These are phyloP conservation scores for Lacerta bilineata DNA, from an alignment of 2,797 vertebrate species.

Conservation along the genomic window DNA sequence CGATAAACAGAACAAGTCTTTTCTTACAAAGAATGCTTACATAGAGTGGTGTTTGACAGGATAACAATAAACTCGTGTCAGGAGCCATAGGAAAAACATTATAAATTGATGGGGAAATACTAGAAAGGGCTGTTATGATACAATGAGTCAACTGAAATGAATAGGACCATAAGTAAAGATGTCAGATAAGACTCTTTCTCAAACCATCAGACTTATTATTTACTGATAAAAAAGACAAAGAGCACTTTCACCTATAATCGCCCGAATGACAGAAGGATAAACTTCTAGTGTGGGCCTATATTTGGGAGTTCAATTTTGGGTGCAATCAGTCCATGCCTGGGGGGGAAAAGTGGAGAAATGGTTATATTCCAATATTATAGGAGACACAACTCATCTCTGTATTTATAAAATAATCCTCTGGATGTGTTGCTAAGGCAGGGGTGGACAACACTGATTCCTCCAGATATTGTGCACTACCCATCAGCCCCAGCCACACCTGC, in stretches of 20 bases:
- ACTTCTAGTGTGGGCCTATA: background rate
- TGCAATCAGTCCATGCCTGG: background rate
- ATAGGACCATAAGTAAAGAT: constrained; percentile 12
- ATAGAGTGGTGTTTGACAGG: background rate
- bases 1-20: constrained; percentile 25
- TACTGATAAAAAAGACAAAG: constrained; percentile 17
- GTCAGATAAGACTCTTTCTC: constrained; percentile 25
- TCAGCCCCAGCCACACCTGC: no score
- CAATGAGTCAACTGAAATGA: constrained; percentile 33
- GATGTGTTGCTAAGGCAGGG: background rate
- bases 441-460: no score
- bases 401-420: background rate
- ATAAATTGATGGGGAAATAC: constrained; percentile 33
- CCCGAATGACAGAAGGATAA: constrained; percentile 5
- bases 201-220: constrained; percentile 9
- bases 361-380: constrained; percentile 10
- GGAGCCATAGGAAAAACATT: constrained; percentile 17
- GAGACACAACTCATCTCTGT: background rate
- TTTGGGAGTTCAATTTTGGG: background rate
- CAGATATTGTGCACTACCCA: no score
- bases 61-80: constrained; percentile 38
- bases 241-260: background rate
- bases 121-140: constrained; percentile 30
- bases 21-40: background rate
- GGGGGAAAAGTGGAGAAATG: background rate